These are phyloP conservation scores for Anableps anableps DNA, from an alignment of 2,797 vertebrate species.

Conservation along the genomic window DNA sequence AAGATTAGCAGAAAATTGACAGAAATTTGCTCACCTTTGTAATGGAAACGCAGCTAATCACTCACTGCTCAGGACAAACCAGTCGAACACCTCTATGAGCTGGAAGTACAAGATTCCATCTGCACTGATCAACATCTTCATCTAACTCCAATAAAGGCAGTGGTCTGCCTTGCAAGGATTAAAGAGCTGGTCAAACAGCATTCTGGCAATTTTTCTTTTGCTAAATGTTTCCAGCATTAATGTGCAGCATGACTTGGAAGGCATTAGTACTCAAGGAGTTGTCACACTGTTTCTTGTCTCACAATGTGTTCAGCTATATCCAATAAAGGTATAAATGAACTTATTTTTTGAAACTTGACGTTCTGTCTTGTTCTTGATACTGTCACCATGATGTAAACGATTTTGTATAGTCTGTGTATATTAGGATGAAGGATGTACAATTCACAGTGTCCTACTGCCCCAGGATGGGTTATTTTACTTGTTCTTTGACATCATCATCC, in stretches of 20 bases:
- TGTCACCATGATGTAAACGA: not conserved
- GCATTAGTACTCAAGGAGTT: not conserved
- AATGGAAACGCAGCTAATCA: too few species aligned
- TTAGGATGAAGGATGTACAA: not conserved
- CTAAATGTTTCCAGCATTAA: not conserved
- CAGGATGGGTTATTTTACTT: too few species aligned
- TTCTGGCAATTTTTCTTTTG: not conserved
- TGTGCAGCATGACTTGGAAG: not conserved
- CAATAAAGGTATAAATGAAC: not conserved
- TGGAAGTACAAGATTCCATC: not conserved
- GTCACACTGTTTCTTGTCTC: not conserved
- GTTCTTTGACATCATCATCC: too few species aligned
- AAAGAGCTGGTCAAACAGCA: not conserved
- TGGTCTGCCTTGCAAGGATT: not conserved
- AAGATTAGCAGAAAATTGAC: too few species aligned
- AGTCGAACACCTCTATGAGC: not conserved
- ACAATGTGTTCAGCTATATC: not conserved
- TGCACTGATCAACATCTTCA: not conserved
- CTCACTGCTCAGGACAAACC: not conserved
- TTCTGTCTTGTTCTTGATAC: not conserved
- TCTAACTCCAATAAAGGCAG: not conserved
- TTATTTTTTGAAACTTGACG: not conserved
- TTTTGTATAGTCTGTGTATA: not conserved
- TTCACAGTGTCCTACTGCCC: not conserved
- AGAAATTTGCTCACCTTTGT: too few species aligned